Base-by-base conservation (phyloP, 2,797 vertebrate species). In the Melanotaenia boesemani region DNA sequence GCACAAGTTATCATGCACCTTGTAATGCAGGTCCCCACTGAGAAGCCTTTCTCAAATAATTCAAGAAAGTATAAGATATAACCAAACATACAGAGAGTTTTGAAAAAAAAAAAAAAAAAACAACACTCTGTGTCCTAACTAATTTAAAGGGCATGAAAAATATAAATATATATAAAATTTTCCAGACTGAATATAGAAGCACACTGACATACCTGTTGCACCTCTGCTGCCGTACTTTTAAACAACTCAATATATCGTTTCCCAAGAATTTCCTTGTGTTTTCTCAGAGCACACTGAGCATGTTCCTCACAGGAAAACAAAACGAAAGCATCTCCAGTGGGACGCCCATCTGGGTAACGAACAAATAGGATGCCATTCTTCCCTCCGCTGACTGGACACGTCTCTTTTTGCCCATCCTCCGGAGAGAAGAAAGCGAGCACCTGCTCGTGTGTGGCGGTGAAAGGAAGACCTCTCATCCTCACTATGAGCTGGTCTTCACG, bases 221-320 rank as follows among this genome's bases (percentile, higher is more conserved):
- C 97, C 85, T 99, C 97, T 2, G 98, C 98, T 3, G 97, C 98
- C 0, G 98, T 99, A 87, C 98, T 99, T 86, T 97, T 96, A 91
- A 99, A 99, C 86, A 99, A 93, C 92, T 99, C 98, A 1, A 99
- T 99, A 83, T 99, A 99, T 89, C 98, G 94, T 84, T 97, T 98
- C 46, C 98, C 98, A 77, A 99, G 94, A 84, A 97, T 97, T 85
- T 98, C 97, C 90, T 98, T 99, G 94, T 99, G 98, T 79, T 97
- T 99, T 83, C 95, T 97, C 86, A 99, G 95, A 16, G 98, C 98
- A 32, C 96, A 95, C 90, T 98, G 97, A 71, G 97, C 97, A 46
- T 97, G 95, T 79, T 99, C 98, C 87, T 99, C 98, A 67, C 96
- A 97, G 84, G 97, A 90, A 87, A 99, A 99, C 52, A 99, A 88